phyloP scores from a whole-genome alignment of 1,140 invertebrate genomes.

The Drosophila subpulchrella region DNA sequence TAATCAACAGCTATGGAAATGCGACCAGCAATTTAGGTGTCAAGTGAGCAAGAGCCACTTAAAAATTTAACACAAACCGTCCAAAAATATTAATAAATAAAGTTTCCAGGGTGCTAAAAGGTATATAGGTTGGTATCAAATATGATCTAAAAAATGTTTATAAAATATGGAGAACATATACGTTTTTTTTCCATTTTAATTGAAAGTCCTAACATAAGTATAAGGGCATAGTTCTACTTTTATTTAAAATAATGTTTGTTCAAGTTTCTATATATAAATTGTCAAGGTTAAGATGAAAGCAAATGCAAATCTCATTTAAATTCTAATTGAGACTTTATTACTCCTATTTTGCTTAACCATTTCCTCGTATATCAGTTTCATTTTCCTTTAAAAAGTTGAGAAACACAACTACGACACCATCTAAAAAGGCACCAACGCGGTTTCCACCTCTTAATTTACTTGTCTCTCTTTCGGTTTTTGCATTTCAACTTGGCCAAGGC shows the following conservation, averaged over 20 bases:
- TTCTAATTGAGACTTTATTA: conserved; percentile 1
- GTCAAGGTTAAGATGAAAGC: neutral
- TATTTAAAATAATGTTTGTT: too few species aligned
- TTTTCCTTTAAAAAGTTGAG: conserved; percentile 30
- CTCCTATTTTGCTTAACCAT: conserved; percentile 14
- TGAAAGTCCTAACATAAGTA: too few species aligned
- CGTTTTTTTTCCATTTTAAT: neutral
- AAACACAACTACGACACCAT: conserved; percentile 35
- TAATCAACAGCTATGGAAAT: conserved; percentile 15
- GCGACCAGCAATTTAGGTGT: conserved; percentile 10
- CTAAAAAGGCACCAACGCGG: conserved; percentile 38
- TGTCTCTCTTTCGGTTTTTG: conserved; percentile 51
- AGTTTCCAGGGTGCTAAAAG: neutral
- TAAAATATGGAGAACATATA: too few species aligned
- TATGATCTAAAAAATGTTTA: too few species aligned
- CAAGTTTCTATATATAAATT: too few species aligned
- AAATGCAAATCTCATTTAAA: conserved; percentile 6
- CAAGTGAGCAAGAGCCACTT: neutral
- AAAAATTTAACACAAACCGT: neutral
- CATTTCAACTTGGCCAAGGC: conserved; percentile 69
- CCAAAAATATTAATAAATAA: neutral
- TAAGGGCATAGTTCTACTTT: too few species aligned
- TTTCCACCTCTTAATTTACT: conserved; percentile 31
- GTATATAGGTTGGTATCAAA: neutral
- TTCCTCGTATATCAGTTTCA: conserved; percentile 30